A percentile compares a stretch with the other conserved stretches of the same genome.
Conservation (phyloP, 2,888 invertebrate species). For the Mesopsocus fuscifrons region DNA sequence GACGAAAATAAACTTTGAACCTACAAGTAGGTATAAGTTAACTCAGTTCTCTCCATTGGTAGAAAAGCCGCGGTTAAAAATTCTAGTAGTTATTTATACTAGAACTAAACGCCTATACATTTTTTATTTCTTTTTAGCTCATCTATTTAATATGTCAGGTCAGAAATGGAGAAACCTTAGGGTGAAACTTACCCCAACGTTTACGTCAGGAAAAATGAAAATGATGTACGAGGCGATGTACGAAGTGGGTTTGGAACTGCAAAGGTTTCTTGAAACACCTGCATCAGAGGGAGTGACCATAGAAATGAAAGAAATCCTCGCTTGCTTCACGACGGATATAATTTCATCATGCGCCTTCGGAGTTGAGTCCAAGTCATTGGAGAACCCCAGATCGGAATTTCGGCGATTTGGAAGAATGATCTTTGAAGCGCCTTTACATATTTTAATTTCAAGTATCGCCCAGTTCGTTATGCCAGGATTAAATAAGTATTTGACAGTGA, state of each 20-base stretch:
- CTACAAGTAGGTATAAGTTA: too few species aligned
- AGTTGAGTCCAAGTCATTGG: conserved; percentile 16
- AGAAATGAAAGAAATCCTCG: conserved; percentile 13
- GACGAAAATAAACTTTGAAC: too few species aligned
- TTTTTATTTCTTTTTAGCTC: conserved; percentile 21
- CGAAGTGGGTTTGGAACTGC: not conserved
- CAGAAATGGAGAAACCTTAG: conserved; percentile 21
- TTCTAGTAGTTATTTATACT: too few species aligned
- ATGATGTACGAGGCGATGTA: conserved; percentile 14
- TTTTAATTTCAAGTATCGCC: not conserved
- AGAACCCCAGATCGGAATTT: conserved; percentile 14
- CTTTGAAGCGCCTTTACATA: conserved; percentile 13
- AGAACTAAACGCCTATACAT: too few species aligned
- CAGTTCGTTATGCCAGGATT: not conserved
- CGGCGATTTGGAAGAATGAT: conserved; percentile 14
- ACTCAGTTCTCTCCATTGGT: too few species aligned
- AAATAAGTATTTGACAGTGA: not conserved
- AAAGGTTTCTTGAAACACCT: not conserved
- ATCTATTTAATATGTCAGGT: conserved; percentile 14
- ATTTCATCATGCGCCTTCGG: conserved; percentile 20
- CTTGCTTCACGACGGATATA: conserved; percentile 19
- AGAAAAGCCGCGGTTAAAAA: too few species aligned
- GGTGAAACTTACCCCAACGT: conserved; percentile 20
- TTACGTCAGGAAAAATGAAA: conserved; percentile 21
- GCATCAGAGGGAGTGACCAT: not conserved